Evolutionary conservation across 2,113 vertebrate species (phyloP).

Genomic region (Pelmatolapia mariae): DNA sequence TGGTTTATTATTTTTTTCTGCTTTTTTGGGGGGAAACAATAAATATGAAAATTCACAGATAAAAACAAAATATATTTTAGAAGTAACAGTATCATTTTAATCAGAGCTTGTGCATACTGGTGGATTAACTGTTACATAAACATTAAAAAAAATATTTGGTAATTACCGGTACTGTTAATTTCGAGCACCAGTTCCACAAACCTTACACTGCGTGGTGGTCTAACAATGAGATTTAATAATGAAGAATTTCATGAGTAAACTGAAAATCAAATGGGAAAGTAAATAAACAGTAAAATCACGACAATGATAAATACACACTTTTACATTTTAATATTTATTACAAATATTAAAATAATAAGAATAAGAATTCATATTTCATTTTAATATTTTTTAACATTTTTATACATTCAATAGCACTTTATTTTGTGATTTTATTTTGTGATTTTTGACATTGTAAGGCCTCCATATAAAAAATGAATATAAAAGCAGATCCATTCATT

Average conservation of each 20-base stretch:
- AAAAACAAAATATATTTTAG: not conserved
- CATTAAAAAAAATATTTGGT: rapidly evolving
- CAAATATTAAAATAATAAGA: not conserved
- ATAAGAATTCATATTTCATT: not conserved
- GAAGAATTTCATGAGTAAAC: not conserved
- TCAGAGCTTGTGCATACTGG: not conserved
- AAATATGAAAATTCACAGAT: not conserved
- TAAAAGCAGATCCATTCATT: not conserved
- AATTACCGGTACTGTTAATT: not conserved
- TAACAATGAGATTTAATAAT: not conserved
- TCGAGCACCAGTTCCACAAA: not conserved
- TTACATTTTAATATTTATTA: not conserved
- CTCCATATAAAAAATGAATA: not conserved
- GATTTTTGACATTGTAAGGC: not conserved
- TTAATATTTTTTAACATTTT: not conserved
- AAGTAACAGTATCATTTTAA: not conserved
- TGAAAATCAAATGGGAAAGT: not conserved
- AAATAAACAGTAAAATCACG: not conserved
- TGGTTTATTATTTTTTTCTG: not conserved
- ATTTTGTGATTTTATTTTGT: not conserved
- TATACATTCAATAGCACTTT: not conserved
- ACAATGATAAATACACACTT: not conserved
- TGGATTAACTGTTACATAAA: not conserved
- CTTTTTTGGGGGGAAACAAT: not conserved
- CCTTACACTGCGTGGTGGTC: not conserved